Evolutionary conservation across 2,888 invertebrate genomes (phyloP).

Genomic region (Conistra vaccinii): DNA sequence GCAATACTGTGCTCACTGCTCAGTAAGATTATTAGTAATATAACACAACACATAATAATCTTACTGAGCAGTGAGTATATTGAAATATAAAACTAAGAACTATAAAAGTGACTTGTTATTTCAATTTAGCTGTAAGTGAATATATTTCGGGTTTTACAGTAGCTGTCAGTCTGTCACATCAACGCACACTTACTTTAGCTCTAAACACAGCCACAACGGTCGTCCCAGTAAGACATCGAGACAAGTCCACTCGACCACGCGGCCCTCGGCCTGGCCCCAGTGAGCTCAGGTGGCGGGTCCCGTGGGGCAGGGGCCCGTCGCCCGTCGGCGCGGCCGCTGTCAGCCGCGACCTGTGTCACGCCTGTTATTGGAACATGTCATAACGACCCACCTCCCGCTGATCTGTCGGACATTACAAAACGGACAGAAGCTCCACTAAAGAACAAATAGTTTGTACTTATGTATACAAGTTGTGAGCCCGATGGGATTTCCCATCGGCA

Average conservation of each 20-base stretch:
- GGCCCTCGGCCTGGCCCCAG: neutral
- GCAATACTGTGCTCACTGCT: neutral
- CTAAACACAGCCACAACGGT: neutral
- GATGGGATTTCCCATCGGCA: too few species aligned
- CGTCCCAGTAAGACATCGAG: neutral
- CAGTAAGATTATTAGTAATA: neutral
- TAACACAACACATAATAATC: too few species aligned
- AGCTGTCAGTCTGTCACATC: neutral
- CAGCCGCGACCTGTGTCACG: conserved; percentile 46
- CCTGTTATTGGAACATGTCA: conserved; percentile 56
- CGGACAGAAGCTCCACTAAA: conserved; percentile 23
- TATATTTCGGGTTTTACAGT: neutral
- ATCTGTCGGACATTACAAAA: neutral
- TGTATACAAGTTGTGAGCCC: neutral
- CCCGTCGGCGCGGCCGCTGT: conserved; percentile 31
- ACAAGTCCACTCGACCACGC: neutral
- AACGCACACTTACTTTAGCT: neutral
- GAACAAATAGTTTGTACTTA: neutral
- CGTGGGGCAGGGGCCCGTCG: conserved; percentile 3
- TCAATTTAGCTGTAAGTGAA: neutral
- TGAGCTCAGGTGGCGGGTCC: conserved; percentile 19
- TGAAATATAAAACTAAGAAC: neutral
- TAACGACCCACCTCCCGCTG: conserved; percentile 29
- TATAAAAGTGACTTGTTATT: neutral
- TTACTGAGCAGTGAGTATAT: too few species aligned